Evolutionary conservation across 1,140 invertebrate species (phyloP).

Genomic region (Sycobia sp.): DNA sequence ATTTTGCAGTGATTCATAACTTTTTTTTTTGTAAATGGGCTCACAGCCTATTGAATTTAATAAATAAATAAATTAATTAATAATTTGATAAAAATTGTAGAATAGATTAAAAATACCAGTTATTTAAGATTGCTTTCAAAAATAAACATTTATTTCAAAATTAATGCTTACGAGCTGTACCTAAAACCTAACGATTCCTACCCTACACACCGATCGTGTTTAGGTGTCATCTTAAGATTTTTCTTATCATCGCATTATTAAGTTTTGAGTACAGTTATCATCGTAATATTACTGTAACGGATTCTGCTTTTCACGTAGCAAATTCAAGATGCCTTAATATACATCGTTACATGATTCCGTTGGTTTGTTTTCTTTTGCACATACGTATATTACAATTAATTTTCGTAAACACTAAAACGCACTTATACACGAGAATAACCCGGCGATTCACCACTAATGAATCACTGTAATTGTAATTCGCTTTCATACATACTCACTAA

Average conservation of each 20-base stretch:
- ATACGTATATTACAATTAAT: constrained; percentile 47
- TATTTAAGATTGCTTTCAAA: constrained; percentile 55
- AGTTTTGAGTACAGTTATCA: constrained; percentile 37
- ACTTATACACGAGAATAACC: constrained; percentile 26
- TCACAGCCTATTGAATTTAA: constrained; percentile 32
- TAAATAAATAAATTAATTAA: constrained; percentile 33
- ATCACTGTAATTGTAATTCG: constrained; percentile 21
- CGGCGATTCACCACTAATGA: constrained; percentile 17
- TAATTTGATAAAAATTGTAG: constrained; percentile 25
- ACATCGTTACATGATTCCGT: constrained; percentile 45
- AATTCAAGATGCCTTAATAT: constrained; percentile 40
- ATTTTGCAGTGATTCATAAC: constrained; percentile 16
- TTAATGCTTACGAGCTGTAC: constrained; percentile 58
- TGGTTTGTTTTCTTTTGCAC: constrained; percentile 28
- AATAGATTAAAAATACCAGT: constrained; percentile 33
- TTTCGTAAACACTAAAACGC: constrained; percentile 36
- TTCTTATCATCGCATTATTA: constrained; percentile 41
- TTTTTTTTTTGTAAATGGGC: constrained; percentile 19
- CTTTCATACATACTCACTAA: constrained; percentile 29
- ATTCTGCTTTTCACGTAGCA: constrained; percentile 38
- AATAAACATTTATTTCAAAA: constrained; percentile 62
- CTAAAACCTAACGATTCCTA: constrained; percentile 52
- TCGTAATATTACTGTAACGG: constrained; percentile 43
- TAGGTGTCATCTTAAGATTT: constrained; percentile 46
- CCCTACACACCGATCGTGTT: constrained; percentile 50